Percentiles rank a stretch among this genome's conserved stretches.
Conservation (phyloP, 2,797 vertebrate genomes). For the Chiloscyllium punctatum region DNA sequence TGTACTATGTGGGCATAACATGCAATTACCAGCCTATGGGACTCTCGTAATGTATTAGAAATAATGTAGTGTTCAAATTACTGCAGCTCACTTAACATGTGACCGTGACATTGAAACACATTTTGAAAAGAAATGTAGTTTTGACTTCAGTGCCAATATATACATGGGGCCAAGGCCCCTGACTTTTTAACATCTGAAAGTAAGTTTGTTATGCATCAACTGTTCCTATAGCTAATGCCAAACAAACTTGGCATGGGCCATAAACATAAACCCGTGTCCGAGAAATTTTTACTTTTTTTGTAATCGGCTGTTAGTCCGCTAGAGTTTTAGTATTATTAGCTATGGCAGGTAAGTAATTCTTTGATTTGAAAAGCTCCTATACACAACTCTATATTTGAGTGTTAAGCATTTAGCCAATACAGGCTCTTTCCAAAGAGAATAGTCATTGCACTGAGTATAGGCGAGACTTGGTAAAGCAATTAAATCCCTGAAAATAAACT, state of each 20-base stretch:
- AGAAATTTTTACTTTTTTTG: background rate
- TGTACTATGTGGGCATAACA: conserved; percentile 17
- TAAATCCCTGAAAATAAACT: conserved; percentile 1
- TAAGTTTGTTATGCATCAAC: conserved; percentile 30
- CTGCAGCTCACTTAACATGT: conserved; percentile 13
- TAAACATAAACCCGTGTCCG: background rate
- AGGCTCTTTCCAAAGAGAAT: conserved; percentile 23
- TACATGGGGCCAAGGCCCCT: background rate
- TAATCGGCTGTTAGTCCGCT: background rate
- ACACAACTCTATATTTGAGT: background rate
- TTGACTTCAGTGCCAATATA: conserved; percentile 25
- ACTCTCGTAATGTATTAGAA: conserved; percentile 3
- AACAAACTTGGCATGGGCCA: conserved; percentile 36
- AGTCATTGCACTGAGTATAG: background rate
- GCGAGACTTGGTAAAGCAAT: background rate
- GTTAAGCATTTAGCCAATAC: background rate
- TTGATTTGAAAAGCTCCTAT: background rate
- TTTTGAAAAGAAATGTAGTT: conserved; percentile 23
- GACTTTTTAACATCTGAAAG: conserved; percentile 26
- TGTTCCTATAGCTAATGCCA: conserved; percentile 35
- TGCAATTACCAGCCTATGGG: conserved; percentile 17
- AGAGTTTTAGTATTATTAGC: background rate
- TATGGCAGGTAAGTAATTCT: conserved; percentile 5
- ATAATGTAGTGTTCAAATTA: conserved; percentile 25
- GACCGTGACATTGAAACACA: conserved; percentile 31